Percentiles rank a stretch among this genome's conserved stretches.
These are phyloP conservation scores for Megastigmus dorsalis DNA, from an alignment of 2,888 invertebrate species.

Conservation along the genomic window DNA sequence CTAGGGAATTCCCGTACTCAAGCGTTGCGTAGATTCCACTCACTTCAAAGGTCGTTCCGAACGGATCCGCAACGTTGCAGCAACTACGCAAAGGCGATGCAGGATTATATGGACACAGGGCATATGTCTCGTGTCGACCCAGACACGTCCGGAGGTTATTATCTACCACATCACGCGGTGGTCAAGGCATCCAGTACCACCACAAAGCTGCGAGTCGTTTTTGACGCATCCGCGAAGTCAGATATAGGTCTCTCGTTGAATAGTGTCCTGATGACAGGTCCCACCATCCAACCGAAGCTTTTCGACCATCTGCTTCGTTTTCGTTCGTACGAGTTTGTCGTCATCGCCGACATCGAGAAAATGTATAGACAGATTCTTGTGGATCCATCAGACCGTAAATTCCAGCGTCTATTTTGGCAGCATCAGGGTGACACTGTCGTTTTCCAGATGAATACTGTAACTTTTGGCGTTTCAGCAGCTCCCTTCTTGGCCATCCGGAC, in stretches of 20 bases:
- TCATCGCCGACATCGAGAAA: slow-evolving; percentile 38
- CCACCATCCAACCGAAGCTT: too few species aligned
- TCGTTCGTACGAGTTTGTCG: slow-evolving; percentile 26
- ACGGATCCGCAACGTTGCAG: neutral
- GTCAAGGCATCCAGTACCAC: slow-evolving; percentile 8
- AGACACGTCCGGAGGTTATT: slow-evolving; percentile 8
- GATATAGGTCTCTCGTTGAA: neutral
- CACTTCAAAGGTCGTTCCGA: neutral
- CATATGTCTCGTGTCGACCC: slow-evolving; percentile 17
- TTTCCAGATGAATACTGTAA: neutral
- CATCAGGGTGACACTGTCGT: slow-evolving; percentile 24
- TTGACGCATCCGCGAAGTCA: slow-evolving; percentile 12
- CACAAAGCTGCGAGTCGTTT: slow-evolving; percentile 14
- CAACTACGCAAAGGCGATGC: slow-evolving; percentile 18
- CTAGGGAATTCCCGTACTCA: neutral
- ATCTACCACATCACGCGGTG: slow-evolving; percentile 26
- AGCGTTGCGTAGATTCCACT: neutral
- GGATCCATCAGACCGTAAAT: slow-evolving; percentile 34
- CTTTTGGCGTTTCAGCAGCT: neutral
- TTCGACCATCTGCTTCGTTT: slow-evolving; percentile 24
- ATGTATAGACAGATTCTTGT: slow-evolving; percentile 50
- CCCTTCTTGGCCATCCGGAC: neutral
- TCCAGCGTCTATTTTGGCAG: slow-evolving; percentile 1
- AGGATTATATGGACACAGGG: too few species aligned
- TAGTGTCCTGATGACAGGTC: slow-evolving; percentile 4